Percentiles rank a stretch among this genome's conserved stretches.
Evolutionary conservation across 1,140 invertebrate genomes (phyloP).

Genomic region (Polypedilum vanderplanki): DNA sequence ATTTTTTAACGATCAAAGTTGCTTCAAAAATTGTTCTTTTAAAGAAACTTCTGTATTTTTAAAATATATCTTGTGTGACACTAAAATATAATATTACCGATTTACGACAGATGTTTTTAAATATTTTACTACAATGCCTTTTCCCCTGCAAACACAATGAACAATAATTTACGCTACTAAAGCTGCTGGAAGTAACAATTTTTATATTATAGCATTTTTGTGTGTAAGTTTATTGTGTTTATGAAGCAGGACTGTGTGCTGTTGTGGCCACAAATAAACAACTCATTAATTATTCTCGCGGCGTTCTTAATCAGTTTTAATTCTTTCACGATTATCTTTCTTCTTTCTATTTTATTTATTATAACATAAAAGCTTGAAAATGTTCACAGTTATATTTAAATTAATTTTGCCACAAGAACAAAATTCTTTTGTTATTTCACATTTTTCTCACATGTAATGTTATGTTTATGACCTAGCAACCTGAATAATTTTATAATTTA

Average conservation of each 20-base stretch:
- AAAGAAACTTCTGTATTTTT: no score
- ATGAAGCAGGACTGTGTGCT: neutral
- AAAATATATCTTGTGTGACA: no score
- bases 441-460: no score
- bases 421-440: constrained; percentile 1
- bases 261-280: constrained; percentile 10
- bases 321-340: constrained; percentile 9
- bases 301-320: constrained; percentile 25
- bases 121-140: no score
- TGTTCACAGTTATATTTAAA: constrained; percentile 4
- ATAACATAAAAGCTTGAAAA: neutral
- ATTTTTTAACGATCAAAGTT: no score
- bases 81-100: no score
- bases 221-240: no score
- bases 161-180: neutral
- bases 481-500: neutral
- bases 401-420: neutral
- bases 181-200: neutral
- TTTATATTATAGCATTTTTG: neutral
- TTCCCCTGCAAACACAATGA: neutral
- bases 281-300: constrained; percentile 25
- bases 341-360: neutral
- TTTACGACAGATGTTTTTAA: no score
- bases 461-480: neutral
- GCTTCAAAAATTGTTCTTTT: no score